Evolutionary conservation across 1,140 invertebrate species (phyloP).

Genomic region (Lysiphlebus fabarum): DNA sequence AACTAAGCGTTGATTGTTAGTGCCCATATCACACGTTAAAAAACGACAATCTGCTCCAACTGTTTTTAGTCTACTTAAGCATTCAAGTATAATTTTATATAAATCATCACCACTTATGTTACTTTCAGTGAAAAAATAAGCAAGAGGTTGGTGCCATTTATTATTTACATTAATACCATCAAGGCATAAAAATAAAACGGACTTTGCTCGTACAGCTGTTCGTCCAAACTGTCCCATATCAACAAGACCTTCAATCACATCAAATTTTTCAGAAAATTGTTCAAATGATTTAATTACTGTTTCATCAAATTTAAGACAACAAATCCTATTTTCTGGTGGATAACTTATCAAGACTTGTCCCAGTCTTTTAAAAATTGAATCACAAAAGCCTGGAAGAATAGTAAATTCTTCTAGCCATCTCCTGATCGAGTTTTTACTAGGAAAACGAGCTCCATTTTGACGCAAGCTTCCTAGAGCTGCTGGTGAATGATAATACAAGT

Average conservation of each 20-base stretch:
- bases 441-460: background rate
- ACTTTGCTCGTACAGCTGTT: background rate
- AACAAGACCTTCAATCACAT: background rate
- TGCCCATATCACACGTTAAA: no score
- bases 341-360: no score
- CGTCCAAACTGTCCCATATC: background rate
- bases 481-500: background rate
- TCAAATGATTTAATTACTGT: no score
- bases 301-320: no score
- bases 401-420: background rate
- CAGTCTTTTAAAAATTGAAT: no score
- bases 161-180: background rate
- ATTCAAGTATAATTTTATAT: background rate
- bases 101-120: background rate
- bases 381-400: no score
- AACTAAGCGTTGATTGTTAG: no score
- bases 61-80: background rate
- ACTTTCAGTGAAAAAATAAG: background rate
- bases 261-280: background rate
- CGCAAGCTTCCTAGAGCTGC: background rate
- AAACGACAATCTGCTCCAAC: background rate
- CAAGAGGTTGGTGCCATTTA: background rate
- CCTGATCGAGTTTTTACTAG: background rate
- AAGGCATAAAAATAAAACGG: background rate
- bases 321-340: no score